Base-by-base conservation (phyloP, 2,113 vertebrate genomes). In the Brienomyrus brachyistius region DNA sequence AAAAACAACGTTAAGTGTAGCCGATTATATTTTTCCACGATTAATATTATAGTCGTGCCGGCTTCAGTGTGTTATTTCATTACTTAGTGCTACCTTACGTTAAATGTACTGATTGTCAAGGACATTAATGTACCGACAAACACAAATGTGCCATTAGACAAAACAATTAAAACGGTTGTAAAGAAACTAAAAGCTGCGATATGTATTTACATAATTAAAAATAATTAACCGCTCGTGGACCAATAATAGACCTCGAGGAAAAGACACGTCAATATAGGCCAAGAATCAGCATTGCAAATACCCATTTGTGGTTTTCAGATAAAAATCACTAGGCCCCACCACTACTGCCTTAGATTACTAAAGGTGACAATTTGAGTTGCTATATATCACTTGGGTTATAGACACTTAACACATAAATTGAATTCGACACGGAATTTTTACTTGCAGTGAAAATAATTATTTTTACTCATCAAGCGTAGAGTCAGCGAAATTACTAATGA, bases 261-360 rank as follows among this genome's bases (percentile, higher is more conserved):
- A 35, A 80, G 62, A 13, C 10, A 80, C 74, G 21, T 35, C 13
- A 40, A 77, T 43, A n/a, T 43, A 80, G 74, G 74, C 74, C 74
- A 40, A 80, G 74, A 19, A 80, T 80, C 31, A 80, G 74, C 74
- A 80, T 40, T 80, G 35, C 35, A 43, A 80, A 43, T 43, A 80
- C 13, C 74, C 74, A 35, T 43, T 43, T 15, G 74, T 43, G 17
- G 31, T 9, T 80, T 80, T 80, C 74, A 80, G 35, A 80, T 40
- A 80, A 80, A 80, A 80, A 80, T 77, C 70, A 77, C 31, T 80
- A 80, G 74, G 74, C 74, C 74, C 43, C 74, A 80, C 74, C 35
- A 27, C 62, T 70, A 31, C 74, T 80, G 35, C 10, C 62, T 70
- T 70, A 70, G 62, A 31, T 80, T 19, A 43, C 35, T 19, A 35